Base-by-base conservation (phyloP, 1,140 invertebrate genomes). In the Meloidogyne hapla region DNA sequence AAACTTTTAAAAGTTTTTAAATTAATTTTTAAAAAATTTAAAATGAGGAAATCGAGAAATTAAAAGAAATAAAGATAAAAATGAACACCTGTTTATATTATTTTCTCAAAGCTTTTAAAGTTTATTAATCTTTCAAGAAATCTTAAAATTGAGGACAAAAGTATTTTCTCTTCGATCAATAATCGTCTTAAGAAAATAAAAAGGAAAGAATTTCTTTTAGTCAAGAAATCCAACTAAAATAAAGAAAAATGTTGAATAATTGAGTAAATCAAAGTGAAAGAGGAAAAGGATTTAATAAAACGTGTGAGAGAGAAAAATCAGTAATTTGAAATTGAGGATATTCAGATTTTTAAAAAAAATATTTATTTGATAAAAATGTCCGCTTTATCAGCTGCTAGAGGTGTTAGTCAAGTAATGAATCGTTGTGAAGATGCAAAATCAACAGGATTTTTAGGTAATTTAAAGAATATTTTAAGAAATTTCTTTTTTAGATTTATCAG, bases 381-480 rank as follows among this genome's bases (percentile, higher is more conserved):
- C 45, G 64, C 76, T 62, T 21, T 76, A 25, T 84, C 83, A 38
- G 83, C 83, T 18, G 83, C 74, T 45, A 42, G 77, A 40, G 83
- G 83, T 21, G 83, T 84, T 12, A 84, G 78, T 13, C 83, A 84
- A 67, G 81, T 84, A 42, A 81, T 84, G 68, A 75, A 81, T 67
- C 75, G 83, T 38, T 84, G 83, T 73, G 83, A 84, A 75, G 75
- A 76, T 9, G 83, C 83, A 48, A 84, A 84, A 40, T 56, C 71
- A 33, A 74, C 77, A 10, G 83, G 83, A 10, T 84, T 75, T 83
- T 65, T 84, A 42, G 83, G 83, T 84, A 76, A 72, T 23, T n/a
- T n/a, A n/a, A n/a, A 33, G 48, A 45, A 48, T 12, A 69, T 45
- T 69, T 69, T 26, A 73, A 13, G 65, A 15, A 10, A 48, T 45